These are phyloP conservation scores for Salvelinus fontinalis DNA, from an alignment of 2,113 vertebrate genomes.

Conservation along the genomic window DNA sequence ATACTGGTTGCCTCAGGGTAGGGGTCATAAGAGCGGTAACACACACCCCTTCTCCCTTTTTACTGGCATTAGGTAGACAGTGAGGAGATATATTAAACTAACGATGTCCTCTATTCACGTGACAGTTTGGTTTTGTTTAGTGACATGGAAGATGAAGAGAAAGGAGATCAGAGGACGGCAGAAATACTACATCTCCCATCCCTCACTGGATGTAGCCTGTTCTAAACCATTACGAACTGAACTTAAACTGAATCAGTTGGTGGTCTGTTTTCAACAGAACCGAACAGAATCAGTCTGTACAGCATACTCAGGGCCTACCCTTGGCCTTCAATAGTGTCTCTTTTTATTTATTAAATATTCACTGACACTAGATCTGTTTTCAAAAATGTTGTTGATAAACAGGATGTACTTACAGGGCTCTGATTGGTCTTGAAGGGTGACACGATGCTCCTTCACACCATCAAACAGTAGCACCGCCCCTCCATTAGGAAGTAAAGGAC, in stretches of 20 bases:
- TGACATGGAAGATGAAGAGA: background rate
- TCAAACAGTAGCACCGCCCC: slow-evolving; percentile 92
- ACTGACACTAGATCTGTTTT: too few species aligned
- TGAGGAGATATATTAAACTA: background rate
- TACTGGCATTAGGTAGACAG: background rate
- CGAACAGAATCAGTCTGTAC: background rate
- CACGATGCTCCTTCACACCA: slow-evolving; percentile 88
- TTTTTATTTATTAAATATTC: too few species aligned
- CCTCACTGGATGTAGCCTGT: background rate
- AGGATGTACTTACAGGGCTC: slow-evolving; percentile 89
- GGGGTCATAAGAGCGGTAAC: background rate
- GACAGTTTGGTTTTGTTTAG: background rate
- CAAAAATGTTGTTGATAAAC: background rate
- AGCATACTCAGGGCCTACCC: too few species aligned
- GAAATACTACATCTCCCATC: background rate
- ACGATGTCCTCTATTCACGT: background rate
- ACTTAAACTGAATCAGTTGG: background rate
- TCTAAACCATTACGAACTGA: background rate
- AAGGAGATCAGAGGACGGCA: background rate
- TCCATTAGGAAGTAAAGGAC: slow-evolving; percentile 78
- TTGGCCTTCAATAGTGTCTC: too few species aligned
- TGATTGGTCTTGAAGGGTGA: slow-evolving; percentile 86
- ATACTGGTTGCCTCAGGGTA: background rate
- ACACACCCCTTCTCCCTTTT: background rate
- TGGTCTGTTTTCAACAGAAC: background rate